These are phyloP conservation scores for Acrobasis suavella DNA, from an alignment of 2,888 invertebrate genomes.

Conservation along the genomic window DNA sequence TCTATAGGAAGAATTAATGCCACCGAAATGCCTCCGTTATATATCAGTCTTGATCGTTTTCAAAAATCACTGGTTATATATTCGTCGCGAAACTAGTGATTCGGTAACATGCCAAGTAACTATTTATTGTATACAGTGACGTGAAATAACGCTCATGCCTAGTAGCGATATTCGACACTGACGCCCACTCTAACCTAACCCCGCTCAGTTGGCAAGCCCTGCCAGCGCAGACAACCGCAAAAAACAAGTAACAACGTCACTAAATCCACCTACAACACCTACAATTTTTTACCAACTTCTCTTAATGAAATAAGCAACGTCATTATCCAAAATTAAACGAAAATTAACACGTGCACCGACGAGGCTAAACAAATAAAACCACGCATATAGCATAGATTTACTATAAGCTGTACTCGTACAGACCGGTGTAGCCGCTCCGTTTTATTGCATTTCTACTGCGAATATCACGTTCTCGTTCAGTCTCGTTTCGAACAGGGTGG, in stretches of 20 bases:
- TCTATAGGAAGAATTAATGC: conserved; percentile 3
- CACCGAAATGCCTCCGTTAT: background rate
- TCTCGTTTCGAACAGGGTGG: conserved; percentile 35
- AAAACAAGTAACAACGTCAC: conserved; percentile 12
- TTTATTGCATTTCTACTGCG: conserved; percentile 68
- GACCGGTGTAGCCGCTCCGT: conserved; percentile 57
- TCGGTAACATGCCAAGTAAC: no score
- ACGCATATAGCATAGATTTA: conserved; percentile 48
- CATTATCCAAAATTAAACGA: conserved; percentile 61
- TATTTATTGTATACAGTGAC: no score
- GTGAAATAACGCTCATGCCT: no score
- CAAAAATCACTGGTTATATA: no score
- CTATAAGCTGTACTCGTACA: conserved; percentile 52
- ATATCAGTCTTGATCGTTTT: conserved; percentile 4
- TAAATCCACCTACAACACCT: conserved; percentile 24
- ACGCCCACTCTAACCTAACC: background rate
- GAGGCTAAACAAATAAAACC: conserved; percentile 61
- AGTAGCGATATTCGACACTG: background rate
- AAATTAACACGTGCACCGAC: conserved; percentile 63
- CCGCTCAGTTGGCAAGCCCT: background rate
- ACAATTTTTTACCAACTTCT: conserved; percentile 36
- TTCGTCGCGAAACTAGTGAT: no score
- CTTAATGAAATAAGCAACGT: conserved; percentile 43
- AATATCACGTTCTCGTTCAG: conserved; percentile 50
- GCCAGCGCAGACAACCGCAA: conserved; percentile 1